These are phyloP conservation scores for Mycalesis mineus DNA, from an alignment of 2,888 invertebrate species.

Conservation along the genomic window DNA sequence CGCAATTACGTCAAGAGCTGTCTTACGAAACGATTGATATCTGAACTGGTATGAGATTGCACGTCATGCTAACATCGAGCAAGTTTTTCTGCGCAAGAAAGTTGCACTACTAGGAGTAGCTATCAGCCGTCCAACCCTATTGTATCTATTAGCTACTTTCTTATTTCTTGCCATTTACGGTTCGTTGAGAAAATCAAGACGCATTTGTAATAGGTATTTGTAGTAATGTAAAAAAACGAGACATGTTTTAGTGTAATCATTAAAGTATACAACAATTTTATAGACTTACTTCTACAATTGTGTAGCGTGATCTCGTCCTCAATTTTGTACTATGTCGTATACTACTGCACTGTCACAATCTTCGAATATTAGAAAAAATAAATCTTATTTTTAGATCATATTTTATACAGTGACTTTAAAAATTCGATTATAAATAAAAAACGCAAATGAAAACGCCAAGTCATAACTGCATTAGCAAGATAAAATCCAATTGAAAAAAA, in stretches of 20 bases:
- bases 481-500: conserved; percentile 13
- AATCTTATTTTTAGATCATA: too few species aligned
- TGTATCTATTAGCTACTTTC: conserved; percentile 78
- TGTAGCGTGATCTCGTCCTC: too few species aligned
- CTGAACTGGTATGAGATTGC: conserved; percentile 49
- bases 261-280: neutral
- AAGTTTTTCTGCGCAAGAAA: conserved; percentile 68
- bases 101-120: conserved; percentile 54
- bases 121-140: conserved; percentile 65
- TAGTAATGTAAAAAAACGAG: conserved; percentile 45
- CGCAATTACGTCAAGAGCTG: conserved; percentile 52
- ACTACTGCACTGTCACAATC: too few species aligned
- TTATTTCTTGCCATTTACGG: conserved; percentile 74
- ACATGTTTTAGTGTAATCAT: neutral
- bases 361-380: too few species aligned
- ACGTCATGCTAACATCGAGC: conserved; percentile 50
- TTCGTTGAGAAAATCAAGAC: conserved; percentile 68
- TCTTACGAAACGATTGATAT: conserved; percentile 61
- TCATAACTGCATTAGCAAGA: conserved; percentile 10
- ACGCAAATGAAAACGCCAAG: neutral
- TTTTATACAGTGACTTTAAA: neutral
- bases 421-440: neutral
- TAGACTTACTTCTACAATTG: too few species aligned
- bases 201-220: conserved; percentile 53
- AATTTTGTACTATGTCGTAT: too few species aligned